Percentiles rank a stretch among this genome's conserved stretches.
Evolutionary conservation across 2,797 vertebrate species (phyloP).

Genomic region (Pelobates cultripes): DNA sequence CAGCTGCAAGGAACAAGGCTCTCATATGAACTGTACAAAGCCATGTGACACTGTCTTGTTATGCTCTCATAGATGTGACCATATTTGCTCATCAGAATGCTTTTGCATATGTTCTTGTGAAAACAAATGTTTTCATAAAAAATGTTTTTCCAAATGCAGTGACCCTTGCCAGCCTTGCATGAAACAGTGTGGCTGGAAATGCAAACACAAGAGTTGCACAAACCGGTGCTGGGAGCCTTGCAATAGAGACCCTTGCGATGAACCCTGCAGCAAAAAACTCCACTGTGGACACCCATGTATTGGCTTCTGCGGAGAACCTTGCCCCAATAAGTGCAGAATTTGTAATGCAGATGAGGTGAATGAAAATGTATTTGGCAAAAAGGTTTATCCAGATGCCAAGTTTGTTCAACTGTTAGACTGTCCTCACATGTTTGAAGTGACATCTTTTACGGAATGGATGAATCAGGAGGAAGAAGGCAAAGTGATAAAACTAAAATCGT

Average conservation of each 20-base stretch:
- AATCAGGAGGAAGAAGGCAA: not conserved
- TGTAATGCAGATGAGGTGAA: conserved; percentile 54
- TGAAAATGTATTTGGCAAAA: conserved; percentile 55
- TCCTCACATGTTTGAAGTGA: conserved; percentile 56
- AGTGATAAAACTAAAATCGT: conserved; percentile 38
- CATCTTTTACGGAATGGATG: conserved; percentile 56
- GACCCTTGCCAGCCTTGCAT: conserved; percentile 50
- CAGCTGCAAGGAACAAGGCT: conserved; percentile 9
- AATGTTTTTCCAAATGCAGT: conserved; percentile 45
- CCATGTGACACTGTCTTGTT: conserved; percentile 36
- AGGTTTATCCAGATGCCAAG: conserved; percentile 49
- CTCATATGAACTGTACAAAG: conserved; percentile 39
- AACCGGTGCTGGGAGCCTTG: conserved; percentile 55
- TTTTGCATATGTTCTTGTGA: conserved; percentile 45
- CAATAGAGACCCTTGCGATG: conserved; percentile 46
- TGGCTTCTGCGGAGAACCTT: conserved; percentile 58
- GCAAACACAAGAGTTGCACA: conserved; percentile 50
- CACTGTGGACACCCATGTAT: conserved; percentile 56
- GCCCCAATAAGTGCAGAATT: conserved; percentile 55
- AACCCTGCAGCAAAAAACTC: conserved; percentile 43
- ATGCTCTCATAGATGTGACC: conserved; percentile 52
- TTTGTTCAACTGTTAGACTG: conserved; percentile 59
- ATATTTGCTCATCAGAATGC: conserved; percentile 40
- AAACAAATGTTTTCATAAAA: conserved; percentile 53
- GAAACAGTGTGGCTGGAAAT: conserved; percentile 46